Evolutionary conservation across 2,797 vertebrate genomes (phyloP).

Genomic region (Diceros bicornis): DNA sequence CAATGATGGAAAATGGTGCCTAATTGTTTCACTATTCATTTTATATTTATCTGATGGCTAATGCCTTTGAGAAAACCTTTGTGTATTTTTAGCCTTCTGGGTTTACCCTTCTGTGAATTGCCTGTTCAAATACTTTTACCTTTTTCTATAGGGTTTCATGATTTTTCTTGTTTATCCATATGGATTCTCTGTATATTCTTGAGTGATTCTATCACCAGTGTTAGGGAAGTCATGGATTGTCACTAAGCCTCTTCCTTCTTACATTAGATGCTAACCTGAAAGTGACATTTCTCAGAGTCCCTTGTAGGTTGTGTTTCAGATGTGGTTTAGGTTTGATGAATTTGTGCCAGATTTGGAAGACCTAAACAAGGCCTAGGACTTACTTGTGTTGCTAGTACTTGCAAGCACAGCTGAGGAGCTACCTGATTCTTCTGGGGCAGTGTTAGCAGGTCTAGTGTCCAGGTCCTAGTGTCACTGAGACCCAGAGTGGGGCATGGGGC

Average conservation of each 20-base stretch:
- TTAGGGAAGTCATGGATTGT: not conserved
- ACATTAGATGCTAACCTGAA: not conserved
- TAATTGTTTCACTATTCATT: not conserved
- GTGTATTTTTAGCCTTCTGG: not conserved
- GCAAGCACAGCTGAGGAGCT: too few relatives aligned
- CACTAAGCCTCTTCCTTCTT: not conserved
- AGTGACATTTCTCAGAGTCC: not conserved
- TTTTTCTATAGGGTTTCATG: not conserved
- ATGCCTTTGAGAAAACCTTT: not conserved
- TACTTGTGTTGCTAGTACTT: not conserved
- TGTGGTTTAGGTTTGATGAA: not conserved
- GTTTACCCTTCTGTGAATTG: not conserved
- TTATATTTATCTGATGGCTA: not conserved
- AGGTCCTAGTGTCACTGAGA: not conserved
- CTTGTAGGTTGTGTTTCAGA: not conserved
- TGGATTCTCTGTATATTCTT: not conserved
- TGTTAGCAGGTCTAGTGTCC: not conserved
- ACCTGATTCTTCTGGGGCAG: not conserved
- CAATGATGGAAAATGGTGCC: not conserved
- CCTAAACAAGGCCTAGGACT: not conserved
- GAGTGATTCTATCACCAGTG: not conserved
- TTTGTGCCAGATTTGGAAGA: not conserved
- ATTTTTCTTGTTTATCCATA: not conserved
- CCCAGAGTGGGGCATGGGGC: too few relatives aligned
- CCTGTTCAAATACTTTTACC: not conserved